Base-by-base conservation (phyloP, 1,140 invertebrate species). In the Drosophila nikananu region DNA sequence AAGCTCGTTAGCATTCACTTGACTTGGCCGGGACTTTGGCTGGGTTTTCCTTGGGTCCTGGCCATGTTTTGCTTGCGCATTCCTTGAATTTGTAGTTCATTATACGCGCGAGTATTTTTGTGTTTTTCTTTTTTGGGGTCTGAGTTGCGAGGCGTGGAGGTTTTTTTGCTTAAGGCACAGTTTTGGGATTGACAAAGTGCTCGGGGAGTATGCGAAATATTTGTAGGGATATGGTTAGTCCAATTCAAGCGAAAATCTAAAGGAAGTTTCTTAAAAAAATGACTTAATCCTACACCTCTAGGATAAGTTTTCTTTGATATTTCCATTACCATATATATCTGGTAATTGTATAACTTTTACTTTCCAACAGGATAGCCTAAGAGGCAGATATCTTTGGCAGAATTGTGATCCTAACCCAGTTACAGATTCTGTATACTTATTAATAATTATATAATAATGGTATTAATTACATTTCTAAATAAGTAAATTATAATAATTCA, bases 1-100 rank as follows among this genome's bases (percentile, higher is more conserved):
- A 74, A 58, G 77, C 81, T 83, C 81, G 81, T 83, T 83, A 83
- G 81, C 81, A 80, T 80, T 83, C 65, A 70, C 57, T 78, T 70
- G 64, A 68, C 73, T 77, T 76, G 72, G 61, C 41, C 42, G 64
- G 65, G 46, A 44, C 60, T 58, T 75, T 1, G 42, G 52, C 62
- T 44, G 42, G 19, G 30, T 2, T 79, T 79, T 68, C 32, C 46
- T 71, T 59, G n/a, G 55, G 55, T 67, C 48, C 44, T 58, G 60
- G 44, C 41, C 21, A 76, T 83, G 70, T 83, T 75, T 79, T 65
- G 80, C 58, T 71, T 83, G 64, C 74, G 71, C 55, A 83, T 80
- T 83, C 52, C 81, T 54, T 48, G 58, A 48, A 76, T 75, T 74
- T 75, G 63, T 52, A 82, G 80, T 82, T 82, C 75, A 74, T 83